These are phyloP conservation scores for Montipora capricornis DNA, from an alignment of 64 coral and sea anemone species.

Conservation along the genomic window DNA sequence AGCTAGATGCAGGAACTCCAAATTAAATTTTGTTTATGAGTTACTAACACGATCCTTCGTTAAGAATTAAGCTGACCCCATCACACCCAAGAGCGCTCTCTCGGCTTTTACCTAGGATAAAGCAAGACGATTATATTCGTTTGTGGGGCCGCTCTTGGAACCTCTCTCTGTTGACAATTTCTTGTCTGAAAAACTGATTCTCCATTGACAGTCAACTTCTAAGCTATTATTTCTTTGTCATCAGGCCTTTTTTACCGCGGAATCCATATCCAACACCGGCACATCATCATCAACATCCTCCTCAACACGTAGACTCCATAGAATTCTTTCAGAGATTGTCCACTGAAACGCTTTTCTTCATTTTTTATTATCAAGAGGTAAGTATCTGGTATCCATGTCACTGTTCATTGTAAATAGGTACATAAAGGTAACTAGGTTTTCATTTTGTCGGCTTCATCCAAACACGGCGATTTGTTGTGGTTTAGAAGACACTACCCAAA, in stretches of 20 bases:
- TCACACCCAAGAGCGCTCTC: too few relatives aligned
- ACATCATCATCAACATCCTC: constrained; percentile 96
- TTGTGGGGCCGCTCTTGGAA: too few relatives aligned
- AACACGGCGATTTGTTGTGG: too few relatives aligned
- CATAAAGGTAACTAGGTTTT: neutral
- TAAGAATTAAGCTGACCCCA: too few relatives aligned
- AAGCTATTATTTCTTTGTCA: constrained; percentile 45
- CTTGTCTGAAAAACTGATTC: neutral
- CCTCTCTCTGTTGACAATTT: neutral
- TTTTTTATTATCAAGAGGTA: constrained; percentile 99
- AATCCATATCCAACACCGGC: constrained; percentile 91
- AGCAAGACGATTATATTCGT: too few relatives aligned
- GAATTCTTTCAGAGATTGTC: constrained; percentile 98
- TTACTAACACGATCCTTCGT: too few relatives aligned
- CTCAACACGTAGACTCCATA: constrained; percentile 91
- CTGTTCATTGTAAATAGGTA: neutral
- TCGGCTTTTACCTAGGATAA: too few relatives aligned
- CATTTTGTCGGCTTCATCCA: too few relatives aligned
- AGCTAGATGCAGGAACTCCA: too few relatives aligned
- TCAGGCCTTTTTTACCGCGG: constrained; percentile 89
- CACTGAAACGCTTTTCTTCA: constrained; percentile 99
- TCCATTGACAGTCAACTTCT: neutral
- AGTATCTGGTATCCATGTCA: neutral
- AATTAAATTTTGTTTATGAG: too few relatives aligned
- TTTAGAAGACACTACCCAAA: too few relatives aligned